Conservation (phyloP, 2,888 invertebrate species). For the Lycia hirtaria region DNA sequence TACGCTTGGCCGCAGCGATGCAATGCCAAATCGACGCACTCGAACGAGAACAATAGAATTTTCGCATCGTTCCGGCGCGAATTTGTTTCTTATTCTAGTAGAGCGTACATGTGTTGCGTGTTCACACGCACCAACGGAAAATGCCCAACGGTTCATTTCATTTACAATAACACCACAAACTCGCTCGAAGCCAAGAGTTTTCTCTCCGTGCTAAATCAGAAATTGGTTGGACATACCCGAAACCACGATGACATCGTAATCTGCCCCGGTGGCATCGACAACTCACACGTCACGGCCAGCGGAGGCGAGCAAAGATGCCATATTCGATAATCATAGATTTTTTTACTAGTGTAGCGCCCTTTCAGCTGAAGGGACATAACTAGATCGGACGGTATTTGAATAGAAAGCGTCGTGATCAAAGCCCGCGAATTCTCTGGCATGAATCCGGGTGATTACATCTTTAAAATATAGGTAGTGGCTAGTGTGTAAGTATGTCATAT, state of each 20-base stretch:
- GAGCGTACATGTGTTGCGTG: constrained; percentile 22
- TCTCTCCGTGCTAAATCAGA: constrained; percentile 50
- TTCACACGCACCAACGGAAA: constrained; percentile 20
- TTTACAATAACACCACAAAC: constrained; percentile 46
- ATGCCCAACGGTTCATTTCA: constrained; percentile 35
- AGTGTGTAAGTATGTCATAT: constrained; percentile 64
- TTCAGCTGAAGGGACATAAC: constrained; percentile 67
- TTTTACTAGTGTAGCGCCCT: constrained; percentile 59
- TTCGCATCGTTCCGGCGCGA: constrained; percentile 9
- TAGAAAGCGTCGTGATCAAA: constrained; percentile 71
- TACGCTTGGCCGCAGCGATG: neutral
- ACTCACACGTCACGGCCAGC: constrained; percentile 59
- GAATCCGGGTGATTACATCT: constrained; percentile 63
- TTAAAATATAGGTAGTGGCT: constrained; percentile 62
- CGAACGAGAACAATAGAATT: constrained; percentile 21
- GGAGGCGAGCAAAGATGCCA: constrained; percentile 51
- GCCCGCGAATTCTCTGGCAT: constrained; percentile 80
- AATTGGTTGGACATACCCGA: constrained; percentile 70
- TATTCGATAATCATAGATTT: constrained; percentile 55
- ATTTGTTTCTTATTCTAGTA: constrained; percentile 31
- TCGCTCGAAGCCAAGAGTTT: constrained; percentile 55
- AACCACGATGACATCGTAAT: constrained; percentile 72
- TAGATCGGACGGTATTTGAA: constrained; percentile 64
- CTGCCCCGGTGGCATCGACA: constrained; percentile 62
- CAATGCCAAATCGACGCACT: constrained; percentile 21